Base-by-base conservation (phyloP, 2,797 vertebrate genomes). In the Acipenser ruthenus region DNA sequence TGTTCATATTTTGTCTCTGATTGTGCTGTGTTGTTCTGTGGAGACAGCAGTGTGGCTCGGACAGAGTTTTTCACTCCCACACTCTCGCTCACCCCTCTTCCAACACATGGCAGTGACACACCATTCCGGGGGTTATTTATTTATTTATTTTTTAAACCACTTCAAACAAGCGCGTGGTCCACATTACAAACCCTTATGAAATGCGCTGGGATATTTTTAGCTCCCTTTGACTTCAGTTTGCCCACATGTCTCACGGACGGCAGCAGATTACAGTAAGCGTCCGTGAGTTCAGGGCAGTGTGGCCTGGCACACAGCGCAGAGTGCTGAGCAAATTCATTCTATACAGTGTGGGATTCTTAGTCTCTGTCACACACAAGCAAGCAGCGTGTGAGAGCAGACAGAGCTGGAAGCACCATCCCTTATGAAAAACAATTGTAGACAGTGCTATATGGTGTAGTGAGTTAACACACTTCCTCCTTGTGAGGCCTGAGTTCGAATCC, bases 131-230 rank as follows among this genome's bases (percentile, higher is more conserved):
- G 62, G 61, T 53, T 59, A 55, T 18, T 18, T 18, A 18, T 18
- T 18, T 18, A 49, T 63, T 18, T 52, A 53, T 67, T 23, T 62
- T 1, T 12, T 37, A 37, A 53, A 62, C 75, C 72, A 75, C 77
- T 75, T 75, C 79, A 79, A 68, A 74, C 66, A 59, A 68, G 75
- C 10, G 76, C 76, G 84, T 80, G 80, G 78, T 82, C 80, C 76
- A 77, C 77, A 87, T 86, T 87, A 88, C 67, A 72, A 67, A 69
- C 69, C 77, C 70, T 74, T 62, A 69, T 75, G 79, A 75, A 75
- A 77, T 70, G 72, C 65, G 60, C 66, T 49, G 62, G 69, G 72
- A 37, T 84, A 86, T 84, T 83, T 84, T 78, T 81, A 82, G 66
- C 63, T 66, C 66, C 69, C 78, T 81, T 49, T 62, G 65, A 61